Conservation (phyloP, 2,113 vertebrate species). For the Ramphastos sulfuratus region DNA sequence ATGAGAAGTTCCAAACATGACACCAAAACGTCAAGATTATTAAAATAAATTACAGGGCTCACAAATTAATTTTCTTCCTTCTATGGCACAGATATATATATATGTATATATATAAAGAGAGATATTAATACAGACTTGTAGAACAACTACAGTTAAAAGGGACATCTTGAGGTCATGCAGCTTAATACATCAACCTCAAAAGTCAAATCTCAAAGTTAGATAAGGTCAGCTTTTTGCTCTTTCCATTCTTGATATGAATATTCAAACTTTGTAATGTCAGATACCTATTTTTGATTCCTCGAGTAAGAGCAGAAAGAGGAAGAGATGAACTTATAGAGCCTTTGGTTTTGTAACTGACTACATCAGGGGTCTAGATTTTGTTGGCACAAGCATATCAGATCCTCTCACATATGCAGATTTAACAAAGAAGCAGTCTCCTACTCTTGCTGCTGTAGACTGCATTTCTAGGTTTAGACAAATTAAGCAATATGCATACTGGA, state of each 20-base stretch:
- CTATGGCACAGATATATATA: neutral
- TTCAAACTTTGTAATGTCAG: neutral
- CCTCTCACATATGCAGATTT: neutral
- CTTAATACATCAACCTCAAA: neutral
- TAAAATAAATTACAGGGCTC: slow-evolving; percentile 23
- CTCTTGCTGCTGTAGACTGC: rapidly evolving
- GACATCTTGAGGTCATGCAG: neutral
- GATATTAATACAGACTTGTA: neutral
- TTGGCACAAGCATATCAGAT: neutral
- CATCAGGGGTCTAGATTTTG: neutral
- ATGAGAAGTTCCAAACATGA: neutral
- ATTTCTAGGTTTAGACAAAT: neutral
- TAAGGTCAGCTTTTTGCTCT: neutral
- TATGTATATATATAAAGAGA: neutral
- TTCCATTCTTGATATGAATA: neutral
- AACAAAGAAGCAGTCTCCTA: neutral
- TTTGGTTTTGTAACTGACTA: neutral
- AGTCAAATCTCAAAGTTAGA: neutral
- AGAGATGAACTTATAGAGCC: neutral
- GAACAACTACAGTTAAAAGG: neutral
- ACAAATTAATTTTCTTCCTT: neutral
- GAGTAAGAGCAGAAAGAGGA: neutral
- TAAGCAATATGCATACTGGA: neutral
- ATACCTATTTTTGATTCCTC: neutral
- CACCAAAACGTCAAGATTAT: slow-evolving; percentile 24